These are phyloP conservation scores for Bettongia penicillata DNA, from an alignment of 2,113 vertebrate species.

Conservation along the genomic window DNA sequence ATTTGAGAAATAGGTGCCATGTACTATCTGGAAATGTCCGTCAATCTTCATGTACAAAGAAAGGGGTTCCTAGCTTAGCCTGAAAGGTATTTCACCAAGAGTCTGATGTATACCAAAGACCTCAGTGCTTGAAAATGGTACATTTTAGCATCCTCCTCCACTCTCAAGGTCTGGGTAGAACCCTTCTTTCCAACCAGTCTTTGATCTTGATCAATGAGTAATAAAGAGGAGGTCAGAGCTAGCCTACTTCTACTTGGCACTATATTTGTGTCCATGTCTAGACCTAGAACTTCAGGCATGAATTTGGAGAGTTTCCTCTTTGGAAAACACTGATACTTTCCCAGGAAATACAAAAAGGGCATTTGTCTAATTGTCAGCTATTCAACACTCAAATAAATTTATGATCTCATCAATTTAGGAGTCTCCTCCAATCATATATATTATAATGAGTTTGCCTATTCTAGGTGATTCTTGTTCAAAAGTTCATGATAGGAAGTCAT, in stretches of 20 bases:
- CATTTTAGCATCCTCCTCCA: not conserved
- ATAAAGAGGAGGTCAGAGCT: not conserved
- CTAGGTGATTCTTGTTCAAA: not conserved
- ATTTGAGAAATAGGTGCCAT: not conserved
- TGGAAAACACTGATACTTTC: conserved; percentile 9
- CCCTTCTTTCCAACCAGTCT: conserved; percentile 22
- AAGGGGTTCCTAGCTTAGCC: not conserved
- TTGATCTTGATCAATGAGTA: not conserved
- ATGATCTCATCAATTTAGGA: not conserved
- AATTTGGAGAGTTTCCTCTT: not conserved
- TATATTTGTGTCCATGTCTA: not conserved
- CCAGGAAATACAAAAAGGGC: not conserved
- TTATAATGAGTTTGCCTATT: not conserved
- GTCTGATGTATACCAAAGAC: not conserved
- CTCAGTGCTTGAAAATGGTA: not conserved
- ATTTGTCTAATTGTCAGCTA: not conserved
- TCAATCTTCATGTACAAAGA: not conserved
- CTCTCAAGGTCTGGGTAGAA: conserved; percentile 1
- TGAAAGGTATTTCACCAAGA: not conserved
- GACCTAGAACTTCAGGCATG: conserved; percentile 7
- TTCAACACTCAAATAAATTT: not conserved
- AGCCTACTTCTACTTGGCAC: not conserved
- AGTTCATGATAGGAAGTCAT: not conserved
- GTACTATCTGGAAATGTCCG: not conserved
- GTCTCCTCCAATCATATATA: not conserved